Conservation (phyloP, 2,888 invertebrate species). For the Neoitamus cyanurus region DNA sequence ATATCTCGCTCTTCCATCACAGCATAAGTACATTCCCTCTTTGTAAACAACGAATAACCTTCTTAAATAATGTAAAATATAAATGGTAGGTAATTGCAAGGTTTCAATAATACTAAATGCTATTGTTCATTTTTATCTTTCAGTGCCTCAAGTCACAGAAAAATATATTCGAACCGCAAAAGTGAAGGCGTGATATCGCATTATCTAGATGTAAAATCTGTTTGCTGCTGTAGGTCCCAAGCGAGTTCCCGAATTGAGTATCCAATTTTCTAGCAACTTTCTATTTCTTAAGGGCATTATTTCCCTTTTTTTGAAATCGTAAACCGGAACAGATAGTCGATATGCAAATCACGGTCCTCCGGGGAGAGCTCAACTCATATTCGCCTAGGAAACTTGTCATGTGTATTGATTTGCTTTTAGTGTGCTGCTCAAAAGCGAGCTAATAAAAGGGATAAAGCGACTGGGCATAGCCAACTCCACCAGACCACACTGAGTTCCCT, state of each 20-base stretch:
- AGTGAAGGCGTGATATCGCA: no score
- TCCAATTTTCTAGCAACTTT: neutral
- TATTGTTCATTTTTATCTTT: no score
- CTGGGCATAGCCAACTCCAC: neutral
- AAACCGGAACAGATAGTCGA: neutral
- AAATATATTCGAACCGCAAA: no score
- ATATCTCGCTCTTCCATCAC: no score
- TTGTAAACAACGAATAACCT: no score
- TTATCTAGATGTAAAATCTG: no score
- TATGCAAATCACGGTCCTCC: neutral
- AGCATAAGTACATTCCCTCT: no score
- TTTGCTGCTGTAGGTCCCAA: no score
- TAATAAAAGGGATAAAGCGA: neutral
- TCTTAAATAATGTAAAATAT: no score
- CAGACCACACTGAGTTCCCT: neutral
- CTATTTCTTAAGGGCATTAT: neutral
- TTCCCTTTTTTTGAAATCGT: neutral
- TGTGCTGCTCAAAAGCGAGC: neutral
- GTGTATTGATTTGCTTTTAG: neutral
- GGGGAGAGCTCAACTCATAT: neutral
- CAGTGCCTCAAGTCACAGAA: no score
- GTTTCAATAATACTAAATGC: no score
- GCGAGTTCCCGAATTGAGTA: neutral
- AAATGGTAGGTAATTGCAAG: no score
- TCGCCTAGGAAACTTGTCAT: neutral